Evolutionary conservation across 37 sponge, comb jelly and placozoan genomes (phyloP), one percentile per base, ranked within the genome.

Genomic region (Spongilla lacustris): DNA sequence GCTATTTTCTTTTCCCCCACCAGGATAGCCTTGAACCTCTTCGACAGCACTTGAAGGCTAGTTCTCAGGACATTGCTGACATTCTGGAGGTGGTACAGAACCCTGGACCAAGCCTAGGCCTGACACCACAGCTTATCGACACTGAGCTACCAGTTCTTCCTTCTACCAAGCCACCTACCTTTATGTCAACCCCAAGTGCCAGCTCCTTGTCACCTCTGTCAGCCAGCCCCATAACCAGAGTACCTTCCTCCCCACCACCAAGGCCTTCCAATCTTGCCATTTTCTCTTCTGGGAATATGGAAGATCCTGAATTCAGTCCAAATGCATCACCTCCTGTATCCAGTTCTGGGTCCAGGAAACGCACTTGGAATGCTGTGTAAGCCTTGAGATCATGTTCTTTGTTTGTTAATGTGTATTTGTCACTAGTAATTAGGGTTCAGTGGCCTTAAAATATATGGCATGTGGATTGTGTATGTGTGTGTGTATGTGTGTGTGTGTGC

Each of bases 11-110:
- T n/a, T n/a, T 19, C 19, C 69, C 25, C 25, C 2, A 23, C 66
- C 79, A 91, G 91, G 91, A 91, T 0, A 91, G 82, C 28, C 34
- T 91, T n/a, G 78, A 74, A 12, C 69, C 75, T 25, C 71, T 91
- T 70, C 77, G 77, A 0, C 67, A 81, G 27, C 87, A 86, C 41
- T 36, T 91, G 70, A 85, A 85, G 24, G 67, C 81, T 0, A 81
- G 87, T 30, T 46, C 67, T 8, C 69, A 91, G 24, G 72, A 70
- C 5, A 86, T 91, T 31, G 75, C 91, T 4, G 83, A 85, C 68
- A 82, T 91, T 77, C 87, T 91, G 12, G 82, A 73, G 4, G 33
- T 77, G 22, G 37, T 74, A 8, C 84, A 73, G 27, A 23, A 67
- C 22, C 70, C 82, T 17, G 77, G 87, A 28, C 33, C 48, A 25